Evolutionary conservation across 2,888 invertebrate genomes (phyloP), one percentile per base, ranked within the genome.

Genomic region (Noctuana brunneofusca): DNA sequence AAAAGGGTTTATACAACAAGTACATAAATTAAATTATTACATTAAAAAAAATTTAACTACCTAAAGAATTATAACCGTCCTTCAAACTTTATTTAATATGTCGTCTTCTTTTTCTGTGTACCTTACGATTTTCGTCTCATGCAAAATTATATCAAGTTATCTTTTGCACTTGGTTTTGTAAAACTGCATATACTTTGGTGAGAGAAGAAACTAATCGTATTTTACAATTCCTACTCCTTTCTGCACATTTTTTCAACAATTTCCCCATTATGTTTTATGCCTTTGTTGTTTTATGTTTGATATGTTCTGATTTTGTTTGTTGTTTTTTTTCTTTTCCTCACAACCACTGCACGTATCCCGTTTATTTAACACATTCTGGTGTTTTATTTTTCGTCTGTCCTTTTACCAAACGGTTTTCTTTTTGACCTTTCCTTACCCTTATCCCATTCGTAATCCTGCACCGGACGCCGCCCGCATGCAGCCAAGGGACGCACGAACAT

Each of bases 401-500:
- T 75, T 75, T 89, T 85, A 87, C 89, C 88, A 71, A 79, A 85
- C 76, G 88, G 87, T 89, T 88, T 84, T 83, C 75, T 84, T 88
- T 84, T 70, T 66, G n/a, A 64, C 79, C 84, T 74, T 68, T 49
- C 73, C 80, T 79, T 68, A 50, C 68, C 79, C 84, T 79, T 66
- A 52, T 73, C 79, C 82, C 73, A 81, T 82, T 82, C 81, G 24
- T 79, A 70, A 82, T 79, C 84, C 86, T 77, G 73, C 87, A 87
- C 85, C 80, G 89, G 90, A 89, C 88, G 89, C 89, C 88, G 91
- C 91, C 90, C 92, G 92, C 93, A 91, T 93, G 88, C 92, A 99
- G 99, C 99, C 93, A 98, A 99, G 94, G 99, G 99, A 93, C 97
- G 99, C 93, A 99, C 99, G 92, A 99, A 99, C 95, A 97, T 99